Evolutionary conservation across 2,888 invertebrate species (phyloP).

Genomic region (Linnaemya vulpina): DNA sequence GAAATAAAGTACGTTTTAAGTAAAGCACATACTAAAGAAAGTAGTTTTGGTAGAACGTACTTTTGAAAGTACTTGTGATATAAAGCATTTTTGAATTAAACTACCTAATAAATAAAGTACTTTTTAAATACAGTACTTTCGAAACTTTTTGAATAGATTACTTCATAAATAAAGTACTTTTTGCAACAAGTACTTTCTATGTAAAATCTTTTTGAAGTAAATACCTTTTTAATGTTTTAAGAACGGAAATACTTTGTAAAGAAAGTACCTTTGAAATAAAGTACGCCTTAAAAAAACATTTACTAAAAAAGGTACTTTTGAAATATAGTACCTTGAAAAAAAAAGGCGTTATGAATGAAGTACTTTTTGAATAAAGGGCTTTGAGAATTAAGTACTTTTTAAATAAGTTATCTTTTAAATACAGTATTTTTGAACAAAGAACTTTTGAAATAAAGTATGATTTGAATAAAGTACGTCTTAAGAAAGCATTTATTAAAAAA

Average conservation of each 20-base stretch:
- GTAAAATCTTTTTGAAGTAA: neutral
- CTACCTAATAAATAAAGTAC: no score
- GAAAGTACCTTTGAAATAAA: neutral
- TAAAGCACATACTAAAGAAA: neutral
- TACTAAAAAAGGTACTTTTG: neutral
- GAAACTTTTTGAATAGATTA: no score
- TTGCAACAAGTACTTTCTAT: neutral
- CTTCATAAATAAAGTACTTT: no score
- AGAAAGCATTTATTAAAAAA: neutral
- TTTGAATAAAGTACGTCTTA: neutral
- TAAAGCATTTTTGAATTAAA: constrained; percentile 1
- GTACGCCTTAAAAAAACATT: no score
- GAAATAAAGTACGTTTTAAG: neutral
- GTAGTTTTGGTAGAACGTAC: neutral
- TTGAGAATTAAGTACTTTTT: neutral
- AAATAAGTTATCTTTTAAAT: no score
- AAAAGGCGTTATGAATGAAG: neutral
- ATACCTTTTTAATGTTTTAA: no score
- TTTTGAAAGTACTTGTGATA: neutral
- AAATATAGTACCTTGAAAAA: neutral
- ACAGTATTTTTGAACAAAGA: neutral
- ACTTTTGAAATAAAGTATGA: no score
- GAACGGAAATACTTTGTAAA: no score
- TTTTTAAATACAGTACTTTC: neutral
- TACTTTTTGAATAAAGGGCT: no score